Conservation (phyloP, 2,113 vertebrate species). For the Nesospiza acunhae region DNA sequence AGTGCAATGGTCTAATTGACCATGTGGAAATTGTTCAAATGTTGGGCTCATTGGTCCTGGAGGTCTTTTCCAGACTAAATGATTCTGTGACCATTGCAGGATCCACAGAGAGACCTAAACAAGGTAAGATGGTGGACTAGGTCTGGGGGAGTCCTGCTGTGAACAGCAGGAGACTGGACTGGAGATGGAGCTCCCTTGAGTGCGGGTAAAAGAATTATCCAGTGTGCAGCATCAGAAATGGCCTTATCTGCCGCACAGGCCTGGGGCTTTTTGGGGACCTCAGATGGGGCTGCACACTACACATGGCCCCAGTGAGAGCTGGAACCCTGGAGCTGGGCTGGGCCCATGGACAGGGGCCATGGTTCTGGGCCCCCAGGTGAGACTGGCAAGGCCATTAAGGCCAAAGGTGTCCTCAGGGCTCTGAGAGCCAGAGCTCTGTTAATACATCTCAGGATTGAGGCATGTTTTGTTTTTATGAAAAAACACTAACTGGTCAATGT, state of each 20-base stretch:
- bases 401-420: background rate
- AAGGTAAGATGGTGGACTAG: background rate
- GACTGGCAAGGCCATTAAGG: background rate
- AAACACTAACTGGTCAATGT: background rate
- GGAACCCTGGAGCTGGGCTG: background rate
- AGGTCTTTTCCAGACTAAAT: background rate
- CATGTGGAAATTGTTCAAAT: background rate
- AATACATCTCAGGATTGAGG: background rate
- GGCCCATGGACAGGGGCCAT: accelerated
- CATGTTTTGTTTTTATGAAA: background rate
- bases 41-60: background rate
- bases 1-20: background rate
- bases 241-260: background rate
- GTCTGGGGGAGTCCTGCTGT: background rate
- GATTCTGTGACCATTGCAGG: background rate
- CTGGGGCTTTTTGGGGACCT: background rate
- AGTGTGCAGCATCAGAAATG: background rate
- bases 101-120: background rate
- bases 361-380: background rate
- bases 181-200: background rate
- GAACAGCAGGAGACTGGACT: background rate
- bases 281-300: background rate
- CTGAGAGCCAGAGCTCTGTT: background rate
- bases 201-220: background rate
- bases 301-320: background rate